Percentiles rank a stretch among this genome's conserved stretches.
phyloP scores from a whole-genome alignment of 1,140 invertebrate species.

The Drosophila athabasca region DNA sequence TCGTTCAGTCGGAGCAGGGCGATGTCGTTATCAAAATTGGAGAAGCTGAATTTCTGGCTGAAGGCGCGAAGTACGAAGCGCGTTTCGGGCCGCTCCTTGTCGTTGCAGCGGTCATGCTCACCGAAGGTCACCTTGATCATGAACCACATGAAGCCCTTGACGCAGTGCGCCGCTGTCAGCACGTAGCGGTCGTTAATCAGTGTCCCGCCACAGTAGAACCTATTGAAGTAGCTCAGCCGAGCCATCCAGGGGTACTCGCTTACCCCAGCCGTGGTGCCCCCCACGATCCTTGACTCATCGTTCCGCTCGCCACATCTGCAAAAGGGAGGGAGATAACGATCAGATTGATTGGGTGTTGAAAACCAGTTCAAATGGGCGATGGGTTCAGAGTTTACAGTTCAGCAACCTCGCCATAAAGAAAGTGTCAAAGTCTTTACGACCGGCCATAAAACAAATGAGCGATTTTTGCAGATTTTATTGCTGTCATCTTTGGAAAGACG shows the following conservation, averaged over 20 bases:
- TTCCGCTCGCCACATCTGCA: conserved; percentile 91
- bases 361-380: conserved; percentile 20
- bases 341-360: conserved; percentile 16
- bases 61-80: conserved; percentile 90
- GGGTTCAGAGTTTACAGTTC: conserved; percentile 63
- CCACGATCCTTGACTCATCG: conserved; percentile 91
- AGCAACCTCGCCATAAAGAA: conserved; percentile 67
- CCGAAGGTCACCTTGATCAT: conserved; percentile 94
- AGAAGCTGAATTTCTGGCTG: conserved; percentile 90
- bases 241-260: conserved; percentile 94
- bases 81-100: conserved; percentile 88
- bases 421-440: conserved; percentile 64
- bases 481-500: conserved; percentile 28
- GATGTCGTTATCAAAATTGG: conserved; percentile 94
- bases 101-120: conserved; percentile 91
- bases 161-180: conserved; percentile 92
- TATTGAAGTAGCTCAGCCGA: conserved; percentile 90
- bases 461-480: conserved; percentile 59
- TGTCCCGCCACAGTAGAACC: conserved; percentile 93
- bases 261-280: conserved; percentile 86
- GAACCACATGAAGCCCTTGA: conserved; percentile 95
- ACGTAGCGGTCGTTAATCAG: conserved; percentile 93
- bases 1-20: conserved; percentile 91
- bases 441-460: conserved; percentile 29
- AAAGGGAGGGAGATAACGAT: background rate